phyloP scores from a whole-genome alignment of 2,113 vertebrate species.

The Geococcyx californianus region DNA sequence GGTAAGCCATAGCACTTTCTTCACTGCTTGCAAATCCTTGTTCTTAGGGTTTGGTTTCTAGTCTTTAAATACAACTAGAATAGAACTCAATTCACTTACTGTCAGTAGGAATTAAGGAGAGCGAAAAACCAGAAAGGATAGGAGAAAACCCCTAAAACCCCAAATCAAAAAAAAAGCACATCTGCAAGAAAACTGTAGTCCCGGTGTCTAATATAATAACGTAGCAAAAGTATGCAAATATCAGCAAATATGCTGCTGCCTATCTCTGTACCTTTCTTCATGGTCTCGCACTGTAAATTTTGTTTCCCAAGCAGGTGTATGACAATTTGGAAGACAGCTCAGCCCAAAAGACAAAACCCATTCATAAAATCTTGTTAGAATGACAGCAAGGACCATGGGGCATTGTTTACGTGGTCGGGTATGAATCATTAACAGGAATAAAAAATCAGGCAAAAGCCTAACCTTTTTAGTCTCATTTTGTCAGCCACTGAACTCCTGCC shows the following conservation, averaged over 20 bases:
- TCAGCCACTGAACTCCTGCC: neutral
- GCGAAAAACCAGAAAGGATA: neutral
- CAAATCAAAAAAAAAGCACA: neutral
- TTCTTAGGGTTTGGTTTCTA: neutral
- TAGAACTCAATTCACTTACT: neutral
- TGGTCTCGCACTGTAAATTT: neutral
- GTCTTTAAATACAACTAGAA: neutral
- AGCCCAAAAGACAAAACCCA: neutral
- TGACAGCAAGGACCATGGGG: rapidly evolving
- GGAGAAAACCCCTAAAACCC: too few relatives aligned
- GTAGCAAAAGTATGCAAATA: neutral
- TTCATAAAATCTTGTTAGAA: neutral
- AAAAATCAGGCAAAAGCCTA: neutral
- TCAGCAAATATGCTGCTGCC: neutral
- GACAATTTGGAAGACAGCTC: neutral
- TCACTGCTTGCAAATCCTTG: neutral
- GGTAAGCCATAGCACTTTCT: neutral
- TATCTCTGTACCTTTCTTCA: neutral
- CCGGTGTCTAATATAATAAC: neutral
- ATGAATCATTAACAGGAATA: neutral
- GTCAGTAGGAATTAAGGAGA: neutral
- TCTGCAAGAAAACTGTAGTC: neutral
- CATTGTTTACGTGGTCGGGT: rapidly evolving
- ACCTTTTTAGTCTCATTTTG: neutral
- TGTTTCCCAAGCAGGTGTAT: neutral